phyloP scores from a whole-genome alignment of 1,140 invertebrate species.

The Conopomorpha cramerella region DNA sequence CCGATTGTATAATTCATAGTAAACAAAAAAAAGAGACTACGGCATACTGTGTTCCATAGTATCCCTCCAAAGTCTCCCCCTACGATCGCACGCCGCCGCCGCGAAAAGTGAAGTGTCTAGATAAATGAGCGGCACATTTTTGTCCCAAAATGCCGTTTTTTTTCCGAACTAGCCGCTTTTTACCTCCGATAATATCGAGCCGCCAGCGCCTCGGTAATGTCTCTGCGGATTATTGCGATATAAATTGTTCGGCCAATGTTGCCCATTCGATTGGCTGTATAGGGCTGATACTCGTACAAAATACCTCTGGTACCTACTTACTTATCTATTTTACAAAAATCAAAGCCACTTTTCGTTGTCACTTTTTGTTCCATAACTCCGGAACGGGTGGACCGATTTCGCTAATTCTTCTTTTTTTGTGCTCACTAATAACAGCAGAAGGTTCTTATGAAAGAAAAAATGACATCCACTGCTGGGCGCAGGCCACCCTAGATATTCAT shows the following conservation, averaged over 20 bases:
- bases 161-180: conserved; percentile 38
- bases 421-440: too few species aligned
- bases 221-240: conserved; percentile 54
- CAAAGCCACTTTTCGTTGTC: too few species aligned
- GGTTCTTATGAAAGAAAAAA: too few species aligned
- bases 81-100: conserved; percentile 21
- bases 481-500: too few species aligned
- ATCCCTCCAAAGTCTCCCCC: too few species aligned
- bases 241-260: conserved; percentile 55
- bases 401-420: too few species aligned
- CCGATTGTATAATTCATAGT: conserved; percentile 2
- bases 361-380: too few species aligned
- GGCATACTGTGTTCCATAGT: conserved; percentile 1
- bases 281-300: conserved; percentile 20
- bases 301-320: too few species aligned
- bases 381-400: too few species aligned
- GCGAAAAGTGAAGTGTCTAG: conserved; percentile 30
- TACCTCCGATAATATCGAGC: conserved; percentile 43
- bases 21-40: not conserved
- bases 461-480: too few species aligned
- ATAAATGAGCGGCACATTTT: too few species aligned
- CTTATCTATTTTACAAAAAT: too few species aligned
- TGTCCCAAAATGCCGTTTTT: conserved; percentile 27
- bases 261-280: conserved; percentile 38
- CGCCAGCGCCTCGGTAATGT: conserved; percentile 29